phyloP scores from a whole-genome alignment of 2,113 vertebrate species.

The Thomomys bottae region DNA sequence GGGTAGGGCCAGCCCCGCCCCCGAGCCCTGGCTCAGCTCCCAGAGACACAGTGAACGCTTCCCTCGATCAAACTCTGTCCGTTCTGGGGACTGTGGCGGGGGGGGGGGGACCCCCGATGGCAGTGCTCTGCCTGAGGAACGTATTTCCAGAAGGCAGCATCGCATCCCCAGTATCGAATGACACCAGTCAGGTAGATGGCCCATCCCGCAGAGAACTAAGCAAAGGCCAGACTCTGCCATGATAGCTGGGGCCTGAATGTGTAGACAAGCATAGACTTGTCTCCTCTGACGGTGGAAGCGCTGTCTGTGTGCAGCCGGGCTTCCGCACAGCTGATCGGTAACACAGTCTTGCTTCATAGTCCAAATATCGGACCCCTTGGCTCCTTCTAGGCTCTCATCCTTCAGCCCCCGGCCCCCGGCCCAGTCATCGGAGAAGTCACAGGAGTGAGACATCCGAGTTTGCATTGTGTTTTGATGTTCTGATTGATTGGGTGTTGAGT shows the following conservation, averaged over 20 bases:
- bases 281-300: constrained; percentile 6
- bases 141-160: constrained; percentile 46
- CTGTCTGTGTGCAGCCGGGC: neutral
- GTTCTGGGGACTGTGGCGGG: neutral
- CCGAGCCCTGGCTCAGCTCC: neutral
- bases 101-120: neutral
- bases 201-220: neutral
- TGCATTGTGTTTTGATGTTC: constrained; percentile 75
- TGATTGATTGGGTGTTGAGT: constrained; percentile 70
- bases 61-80: constrained; percentile 54
- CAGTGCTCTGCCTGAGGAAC: constrained; percentile 2
- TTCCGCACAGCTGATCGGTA: neutral
- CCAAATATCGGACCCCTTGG: neutral
- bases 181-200: constrained; percentile 55
- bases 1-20: neutral
- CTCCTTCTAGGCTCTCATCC: neutral
- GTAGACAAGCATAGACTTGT: constrained; percentile 56
- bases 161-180: constrained; percentile 60
- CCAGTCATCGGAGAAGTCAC: constrained; percentile 29
- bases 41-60: constrained; percentile 6
- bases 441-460: constrained; percentile 39
- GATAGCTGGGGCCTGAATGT: constrained; percentile 12
- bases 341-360: constrained; percentile 59
- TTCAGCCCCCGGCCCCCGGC: neutral
- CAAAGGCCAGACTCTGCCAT: neutral